phyloP scores from a whole-genome alignment of 2,888 invertebrate genomes.

The Cephalotes varians region DNA sequence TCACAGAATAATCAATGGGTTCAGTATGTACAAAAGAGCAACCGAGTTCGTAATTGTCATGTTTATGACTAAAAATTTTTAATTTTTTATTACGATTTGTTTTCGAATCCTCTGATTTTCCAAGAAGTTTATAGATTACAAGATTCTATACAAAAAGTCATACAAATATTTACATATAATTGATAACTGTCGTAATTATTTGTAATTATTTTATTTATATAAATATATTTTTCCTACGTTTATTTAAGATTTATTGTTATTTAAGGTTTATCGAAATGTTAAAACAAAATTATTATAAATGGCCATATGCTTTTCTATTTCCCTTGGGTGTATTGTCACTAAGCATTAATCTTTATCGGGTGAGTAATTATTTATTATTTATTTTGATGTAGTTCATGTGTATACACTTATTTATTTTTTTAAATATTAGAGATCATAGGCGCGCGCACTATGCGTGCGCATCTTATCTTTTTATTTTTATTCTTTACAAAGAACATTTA shows the following conservation, averaged over 20 bases:
- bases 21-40: slow-evolving; percentile 10
- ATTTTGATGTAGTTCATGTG: not conserved
- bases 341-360: slow-evolving; percentile 46
- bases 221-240: not conserved
- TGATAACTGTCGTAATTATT: not conserved
- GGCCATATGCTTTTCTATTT: not conserved
- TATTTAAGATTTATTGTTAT: not conserved
- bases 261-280: slow-evolving; percentile 16
- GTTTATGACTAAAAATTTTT: not conserved
- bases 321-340: slow-evolving; percentile 29
- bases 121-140: not conserved
- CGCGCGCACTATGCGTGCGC: too few species aligned
- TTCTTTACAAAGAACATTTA: too few species aligned
- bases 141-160: not conserved
- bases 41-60: slow-evolving; percentile 3
- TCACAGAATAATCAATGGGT: not conserved
- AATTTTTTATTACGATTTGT: not conserved
- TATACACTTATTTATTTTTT: too few species aligned
- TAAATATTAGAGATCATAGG: too few species aligned
- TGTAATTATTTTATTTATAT: not conserved
- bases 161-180: not conserved
- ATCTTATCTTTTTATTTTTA: too few species aligned
- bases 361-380: slow-evolving; percentile 29
- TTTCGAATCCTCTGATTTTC: not conserved
- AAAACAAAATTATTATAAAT: not conserved